Evolutionary conservation across 2,888 invertebrate species (phyloP), one percentile per base, ranked within the genome.

Genomic region (Drosophila anomalata): DNA sequence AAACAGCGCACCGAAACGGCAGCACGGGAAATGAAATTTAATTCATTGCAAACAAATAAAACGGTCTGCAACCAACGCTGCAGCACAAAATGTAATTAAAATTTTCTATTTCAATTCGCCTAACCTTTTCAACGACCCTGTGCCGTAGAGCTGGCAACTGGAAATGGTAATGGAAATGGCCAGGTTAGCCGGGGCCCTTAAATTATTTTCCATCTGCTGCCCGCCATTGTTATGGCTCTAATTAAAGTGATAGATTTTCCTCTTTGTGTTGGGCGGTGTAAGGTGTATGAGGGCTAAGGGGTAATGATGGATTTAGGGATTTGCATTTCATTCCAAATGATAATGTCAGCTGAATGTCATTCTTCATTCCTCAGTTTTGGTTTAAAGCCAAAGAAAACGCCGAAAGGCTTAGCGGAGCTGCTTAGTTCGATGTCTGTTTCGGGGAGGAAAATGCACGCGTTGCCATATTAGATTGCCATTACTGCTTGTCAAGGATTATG

Each of bases 381-480:
- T 54, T 55, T 77, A 78, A 77, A 53, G 70, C 61, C 70, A 41
- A 55, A 63, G 66, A 63, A 76, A 42, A 78, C 63, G 68, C 31
- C 58, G 63, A 66, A 80, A 56, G 84, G 72, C 74, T 83, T 74
- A 76, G 50, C 59, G 57, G 57, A 47, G 41, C 62, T 54, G 42
- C 48, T 48, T 41, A 59, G 22, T 54, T 60, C 22, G 36, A 52
- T 57, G 50, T 72, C 67, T 71, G 57, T 42, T 17, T 8, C 41
- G 51, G 33, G 55, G 8, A 24, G 20, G 36, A 36, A 55, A 81
- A 78, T 79, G 87, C 79, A 78, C 84, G 87, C 84, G 87, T 85
- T 84, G 78, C 87, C 87, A 85, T 85, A 85, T 85, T 85, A 79
- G 84, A 85, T 85, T 84, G 79, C 81, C 84, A 85, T 87, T 85